Conservation (phyloP, 2,113 vertebrate species). For the Oostethus manadensis region DNA sequence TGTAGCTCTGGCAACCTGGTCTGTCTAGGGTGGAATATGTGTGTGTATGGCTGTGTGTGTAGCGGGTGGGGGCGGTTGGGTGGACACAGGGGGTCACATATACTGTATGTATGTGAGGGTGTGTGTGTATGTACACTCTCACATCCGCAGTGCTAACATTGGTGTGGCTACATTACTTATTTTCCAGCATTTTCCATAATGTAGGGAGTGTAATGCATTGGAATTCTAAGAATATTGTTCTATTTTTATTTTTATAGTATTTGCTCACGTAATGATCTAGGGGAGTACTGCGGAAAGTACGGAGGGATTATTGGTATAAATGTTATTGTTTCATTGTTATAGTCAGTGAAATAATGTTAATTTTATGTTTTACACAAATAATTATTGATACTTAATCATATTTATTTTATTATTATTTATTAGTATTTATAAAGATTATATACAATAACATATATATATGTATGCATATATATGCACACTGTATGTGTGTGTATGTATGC, state of each 20-base stretch:
- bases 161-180: background rate
- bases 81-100: background rate
- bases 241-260: too few relatives aligned
- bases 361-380: background rate
- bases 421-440: too few relatives aligned
- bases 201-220: background rate
- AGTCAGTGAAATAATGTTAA: background rate
- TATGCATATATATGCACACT: too few relatives aligned
- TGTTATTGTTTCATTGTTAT: background rate
- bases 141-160: too few relatives aligned
- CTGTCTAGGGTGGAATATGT: constrained; percentile 75
- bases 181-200: background rate
- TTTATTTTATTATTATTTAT: too few relatives aligned
- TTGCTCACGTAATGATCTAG: too few relatives aligned
- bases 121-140: background rate
- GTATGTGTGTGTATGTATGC: too few relatives aligned
- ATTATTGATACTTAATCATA: too few relatives aligned
- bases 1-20: constrained; percentile 80
- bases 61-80: background rate
- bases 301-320: too few relatives aligned
- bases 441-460: too few relatives aligned
- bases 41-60: constrained; percentile 18
- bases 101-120: background rate
- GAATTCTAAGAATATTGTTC: background rate
- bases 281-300: too few relatives aligned